phyloP scores from a whole-genome alignment of 2,113 vertebrate species.

The Carollia perspicillata region DNA sequence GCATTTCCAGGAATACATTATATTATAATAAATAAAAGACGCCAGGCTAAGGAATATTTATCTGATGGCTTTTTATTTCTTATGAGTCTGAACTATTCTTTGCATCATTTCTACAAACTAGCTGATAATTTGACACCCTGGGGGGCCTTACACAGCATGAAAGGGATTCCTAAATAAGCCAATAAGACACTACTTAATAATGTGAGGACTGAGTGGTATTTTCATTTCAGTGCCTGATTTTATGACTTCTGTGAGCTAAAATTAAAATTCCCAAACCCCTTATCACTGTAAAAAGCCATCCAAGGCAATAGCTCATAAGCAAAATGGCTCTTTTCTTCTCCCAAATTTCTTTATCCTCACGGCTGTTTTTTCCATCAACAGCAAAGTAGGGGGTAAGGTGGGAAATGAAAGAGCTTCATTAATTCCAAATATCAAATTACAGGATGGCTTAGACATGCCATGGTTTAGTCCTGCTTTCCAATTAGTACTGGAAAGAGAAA shows the following conservation, averaged over 20 bases:
- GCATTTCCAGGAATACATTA: conserved; percentile 41
- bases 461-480: conserved; percentile 45
- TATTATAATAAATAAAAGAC: conserved; percentile 41
- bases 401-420: conserved; percentile 55
- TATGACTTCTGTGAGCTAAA: conserved; percentile 61
- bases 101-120: conserved; percentile 45
- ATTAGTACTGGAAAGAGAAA: conserved; percentile 58
- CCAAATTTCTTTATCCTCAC: conserved; percentile 39
- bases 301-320: conserved; percentile 33
- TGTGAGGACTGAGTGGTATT: conserved; percentile 37
- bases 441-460: not conserved
- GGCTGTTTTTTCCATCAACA: conserved; percentile 39
- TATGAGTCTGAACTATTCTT: conserved; percentile 46
- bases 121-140: conserved; percentile 36
- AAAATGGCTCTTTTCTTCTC: conserved; percentile 45
- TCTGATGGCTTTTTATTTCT: conserved; percentile 36
- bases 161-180: conserved; percentile 52
- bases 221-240: conserved; percentile 54
- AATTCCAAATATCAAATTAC: conserved; percentile 68
- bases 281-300: conserved; percentile 24
- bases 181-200: conserved; percentile 54
- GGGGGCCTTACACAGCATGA: conserved; percentile 15
- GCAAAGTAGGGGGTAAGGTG: not conserved
- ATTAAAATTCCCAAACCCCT: conserved; percentile 58
- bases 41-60: conserved; percentile 19